Evolutionary conservation across 2,888 invertebrate genomes (phyloP).

Genomic region (Lepidonotus clava): DNA sequence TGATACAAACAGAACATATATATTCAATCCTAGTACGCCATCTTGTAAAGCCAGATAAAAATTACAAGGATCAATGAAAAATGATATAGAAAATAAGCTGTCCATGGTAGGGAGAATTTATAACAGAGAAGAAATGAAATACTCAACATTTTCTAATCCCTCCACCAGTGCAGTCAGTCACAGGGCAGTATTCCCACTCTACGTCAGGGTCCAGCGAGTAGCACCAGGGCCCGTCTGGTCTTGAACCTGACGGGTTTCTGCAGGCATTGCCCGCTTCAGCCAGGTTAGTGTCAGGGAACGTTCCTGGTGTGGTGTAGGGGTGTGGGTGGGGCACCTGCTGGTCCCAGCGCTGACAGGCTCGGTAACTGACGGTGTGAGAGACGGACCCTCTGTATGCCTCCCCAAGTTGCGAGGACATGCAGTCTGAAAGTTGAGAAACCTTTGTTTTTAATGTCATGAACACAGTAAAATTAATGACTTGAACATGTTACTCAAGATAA

Average conservation of each 20-base stretch:
- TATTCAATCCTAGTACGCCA: too few relatives aligned
- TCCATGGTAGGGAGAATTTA: too few relatives aligned
- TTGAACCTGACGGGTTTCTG: conserved; percentile 17
- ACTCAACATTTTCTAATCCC: too few relatives aligned
- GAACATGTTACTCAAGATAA: too few relatives aligned
- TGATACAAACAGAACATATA: too few relatives aligned
- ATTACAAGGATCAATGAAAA: too few relatives aligned
- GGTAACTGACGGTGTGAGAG: conserved; percentile 33
- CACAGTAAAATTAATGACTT: too few relatives aligned
- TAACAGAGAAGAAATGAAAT: too few relatives aligned
- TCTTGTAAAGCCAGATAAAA: too few relatives aligned
- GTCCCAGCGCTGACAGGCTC: conserved; percentile 60
- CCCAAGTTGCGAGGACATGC: background rate
- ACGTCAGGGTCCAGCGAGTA: conserved; percentile 29
- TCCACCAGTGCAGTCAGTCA: conserved; percentile 22
- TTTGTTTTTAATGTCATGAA: too few relatives aligned
- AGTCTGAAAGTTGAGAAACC: conserved; percentile 19
- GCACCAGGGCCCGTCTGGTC: conserved; percentile 46
- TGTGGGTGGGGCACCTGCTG: conserved; percentile 55
- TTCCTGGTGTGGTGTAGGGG: conserved; percentile 5
- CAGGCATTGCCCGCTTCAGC: background rate
- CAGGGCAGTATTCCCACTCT: conserved; percentile 47
- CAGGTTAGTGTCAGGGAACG: background rate
- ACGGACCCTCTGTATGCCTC: conserved; percentile 7
- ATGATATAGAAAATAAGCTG: too few relatives aligned